Evolutionary conservation across 2,888 invertebrate species (phyloP).

Genomic region (Lutraria lutraria): DNA sequence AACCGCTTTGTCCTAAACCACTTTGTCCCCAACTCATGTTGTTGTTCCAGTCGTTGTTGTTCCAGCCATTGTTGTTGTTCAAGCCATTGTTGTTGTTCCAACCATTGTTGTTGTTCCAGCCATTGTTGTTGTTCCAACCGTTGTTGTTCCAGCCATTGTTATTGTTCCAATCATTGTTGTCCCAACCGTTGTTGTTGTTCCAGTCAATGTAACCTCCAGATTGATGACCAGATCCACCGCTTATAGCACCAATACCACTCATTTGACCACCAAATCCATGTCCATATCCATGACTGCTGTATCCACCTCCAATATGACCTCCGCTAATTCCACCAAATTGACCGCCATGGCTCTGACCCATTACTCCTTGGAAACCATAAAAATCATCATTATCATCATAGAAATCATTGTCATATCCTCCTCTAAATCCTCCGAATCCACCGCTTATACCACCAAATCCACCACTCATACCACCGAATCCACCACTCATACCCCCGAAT

Average conservation of each 20-base stretch:
- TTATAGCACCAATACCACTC: constrained; percentile 11
- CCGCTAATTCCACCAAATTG: constrained; percentile 21
- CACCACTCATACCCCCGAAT: constrained; percentile 21
- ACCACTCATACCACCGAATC: constrained; percentile 20
- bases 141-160: constrained; percentile 34
- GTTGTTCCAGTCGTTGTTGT: constrained; percentile 2
- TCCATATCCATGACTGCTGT: neutral
- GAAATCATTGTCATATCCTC: constrained; percentile 15
- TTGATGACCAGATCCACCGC: neutral
- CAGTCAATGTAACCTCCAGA: neutral
- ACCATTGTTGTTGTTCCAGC: constrained; percentile 18
- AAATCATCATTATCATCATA: constrained; percentile 20
- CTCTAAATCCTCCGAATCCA: constrained; percentile 30
- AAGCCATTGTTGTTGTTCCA: constrained; percentile 34
- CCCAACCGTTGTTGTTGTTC: constrained; percentile 1
- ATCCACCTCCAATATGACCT: constrained; percentile 8
- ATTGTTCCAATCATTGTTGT: neutral
- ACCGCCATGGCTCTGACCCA: neutral
- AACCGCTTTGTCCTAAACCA: neutral
- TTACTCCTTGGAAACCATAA: constrained; percentile 26
- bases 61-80: constrained; percentile 23
- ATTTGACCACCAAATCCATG: constrained; percentile 20
- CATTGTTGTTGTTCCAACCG: neutral
- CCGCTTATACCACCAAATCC: constrained; percentile 23
- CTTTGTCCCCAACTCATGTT: constrained; percentile 34